A percentile compares a stretch with the other conserved stretches of the same genome.
Evolutionary conservation across 2,113 vertebrate genomes (phyloP).

Genomic region (Scopus umbretta): DNA sequence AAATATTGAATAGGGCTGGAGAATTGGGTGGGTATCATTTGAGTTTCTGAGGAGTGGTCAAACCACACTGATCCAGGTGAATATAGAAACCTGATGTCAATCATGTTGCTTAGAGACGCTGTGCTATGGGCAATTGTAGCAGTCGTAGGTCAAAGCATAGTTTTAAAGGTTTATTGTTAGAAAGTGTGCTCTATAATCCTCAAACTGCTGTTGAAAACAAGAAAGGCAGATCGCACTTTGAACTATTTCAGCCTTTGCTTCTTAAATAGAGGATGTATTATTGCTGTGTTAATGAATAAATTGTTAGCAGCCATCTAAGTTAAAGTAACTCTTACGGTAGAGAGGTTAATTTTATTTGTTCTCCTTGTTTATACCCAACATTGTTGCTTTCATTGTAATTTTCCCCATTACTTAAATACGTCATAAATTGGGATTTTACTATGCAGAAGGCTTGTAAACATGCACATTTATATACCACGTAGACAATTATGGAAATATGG

Average conservation of each 20-base stretch:
- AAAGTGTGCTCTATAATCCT: neutral
- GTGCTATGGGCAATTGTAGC: neutral
- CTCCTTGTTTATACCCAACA: neutral
- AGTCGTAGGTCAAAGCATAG: neutral
- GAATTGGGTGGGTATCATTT: neutral
- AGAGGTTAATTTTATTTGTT: neutral
- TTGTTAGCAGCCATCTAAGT: neutral
- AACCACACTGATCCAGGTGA: neutral
- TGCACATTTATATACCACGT: neutral
- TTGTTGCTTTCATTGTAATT: neutral
- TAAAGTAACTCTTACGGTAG: neutral
- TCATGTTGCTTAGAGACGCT: neutral
- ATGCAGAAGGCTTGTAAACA: neutral
- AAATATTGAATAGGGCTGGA: neutral
- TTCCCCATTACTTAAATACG: neutral
- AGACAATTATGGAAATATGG: neutral
- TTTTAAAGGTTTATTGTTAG: neutral
- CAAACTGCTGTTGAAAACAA: neutral
- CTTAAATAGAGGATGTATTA: neutral
- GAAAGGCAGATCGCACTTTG: neutral
- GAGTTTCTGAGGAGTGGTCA: neutral
- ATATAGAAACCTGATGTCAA: neutral
- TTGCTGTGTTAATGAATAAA: neutral
- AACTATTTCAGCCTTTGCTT: neutral
- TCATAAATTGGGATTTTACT: neutral